Conservation (phyloP, 2,113 vertebrate genomes). For the Dinomys branickii region DNA sequence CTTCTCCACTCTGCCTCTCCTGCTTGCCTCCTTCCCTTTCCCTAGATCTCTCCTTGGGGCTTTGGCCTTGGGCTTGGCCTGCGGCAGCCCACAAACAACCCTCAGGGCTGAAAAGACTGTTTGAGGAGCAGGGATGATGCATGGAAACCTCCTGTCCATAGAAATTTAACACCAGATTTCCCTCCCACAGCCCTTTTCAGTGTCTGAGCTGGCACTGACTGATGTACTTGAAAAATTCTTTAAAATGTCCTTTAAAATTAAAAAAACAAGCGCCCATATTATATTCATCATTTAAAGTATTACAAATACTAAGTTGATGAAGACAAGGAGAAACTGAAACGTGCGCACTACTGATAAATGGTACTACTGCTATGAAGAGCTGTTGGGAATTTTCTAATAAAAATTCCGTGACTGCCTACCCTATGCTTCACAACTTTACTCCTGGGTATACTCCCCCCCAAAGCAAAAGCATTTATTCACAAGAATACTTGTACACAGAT, state of each 20-base stretch:
- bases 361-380: neutral
- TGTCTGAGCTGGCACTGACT: neutral
- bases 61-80: constrained; percentile 35
- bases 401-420: neutral
- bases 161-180: constrained; percentile 20
- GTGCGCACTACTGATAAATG: neutral
- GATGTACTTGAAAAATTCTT: constrained; percentile 30
- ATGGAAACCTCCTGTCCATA: constrained; percentile 17
- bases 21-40: neutral
- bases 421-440: neutral
- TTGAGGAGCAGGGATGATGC: neutral
- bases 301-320: neutral
- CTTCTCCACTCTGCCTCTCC: neutral
- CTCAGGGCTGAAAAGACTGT: constrained; percentile 19
- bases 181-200: neutral
- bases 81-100: neutral
- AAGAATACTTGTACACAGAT: constrained; percentile 13
- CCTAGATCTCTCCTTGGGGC: neutral
- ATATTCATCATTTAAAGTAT: constrained; percentile 11
- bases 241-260: neutral
- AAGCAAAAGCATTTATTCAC: constrained; percentile 27
- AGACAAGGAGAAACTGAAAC: neutral
- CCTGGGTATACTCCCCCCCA: neutral
- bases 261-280: neutral
- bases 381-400: neutral